Conservation (phyloP, 1,140 invertebrate genomes). For the Oryctes rhinoceros region DNA sequence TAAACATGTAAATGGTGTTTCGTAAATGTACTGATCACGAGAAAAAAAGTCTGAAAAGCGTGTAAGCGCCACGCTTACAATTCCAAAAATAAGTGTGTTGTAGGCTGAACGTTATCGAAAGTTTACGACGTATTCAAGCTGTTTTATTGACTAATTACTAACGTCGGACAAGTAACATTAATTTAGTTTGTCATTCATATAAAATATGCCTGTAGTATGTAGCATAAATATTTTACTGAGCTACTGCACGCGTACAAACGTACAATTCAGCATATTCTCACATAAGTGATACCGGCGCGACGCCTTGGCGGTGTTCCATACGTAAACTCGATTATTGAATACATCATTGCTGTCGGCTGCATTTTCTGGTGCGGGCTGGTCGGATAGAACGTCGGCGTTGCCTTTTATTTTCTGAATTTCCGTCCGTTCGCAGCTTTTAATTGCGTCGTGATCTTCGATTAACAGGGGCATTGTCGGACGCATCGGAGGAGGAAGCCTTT, state of each 20-base stretch:
- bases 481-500: not conserved
- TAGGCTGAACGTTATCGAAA: too few species aligned
- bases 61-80: too few species aligned
- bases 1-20: too few species aligned
- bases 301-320: not conserved
- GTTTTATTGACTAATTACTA: too few species aligned
- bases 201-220: too few species aligned
- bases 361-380: not conserved
- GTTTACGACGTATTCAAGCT: too few species aligned
- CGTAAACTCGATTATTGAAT: conserved; percentile 8
- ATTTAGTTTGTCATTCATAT: too few species aligned
- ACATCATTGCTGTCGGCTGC: conserved; percentile 22
- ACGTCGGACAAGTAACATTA: too few species aligned
- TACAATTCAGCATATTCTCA: not conserved
- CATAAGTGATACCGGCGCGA: not conserved
- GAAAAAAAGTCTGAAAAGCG: too few species aligned
- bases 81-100: too few species aligned
- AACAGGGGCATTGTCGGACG: conserved; percentile 10
- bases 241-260: not conserved
- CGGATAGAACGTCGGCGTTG: not conserved
- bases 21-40: too few species aligned
- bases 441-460: conserved; percentile 4
- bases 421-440: conserved; percentile 25
- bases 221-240: not conserved
- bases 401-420: conserved; percentile 30